Base-by-base conservation (phyloP, 2,797 vertebrate species). In the Chanos chanos region DNA sequence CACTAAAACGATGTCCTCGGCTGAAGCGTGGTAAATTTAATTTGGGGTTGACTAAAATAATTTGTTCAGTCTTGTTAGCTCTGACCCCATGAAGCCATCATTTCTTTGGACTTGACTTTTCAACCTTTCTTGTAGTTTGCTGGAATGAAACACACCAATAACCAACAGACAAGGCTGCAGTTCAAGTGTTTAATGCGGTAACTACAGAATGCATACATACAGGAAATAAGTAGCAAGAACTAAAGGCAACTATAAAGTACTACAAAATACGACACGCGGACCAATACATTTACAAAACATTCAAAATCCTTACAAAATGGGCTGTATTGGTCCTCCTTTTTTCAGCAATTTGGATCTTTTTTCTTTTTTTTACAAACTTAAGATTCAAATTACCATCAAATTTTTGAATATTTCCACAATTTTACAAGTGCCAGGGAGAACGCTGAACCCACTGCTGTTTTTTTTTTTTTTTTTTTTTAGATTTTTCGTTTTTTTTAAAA, bases 251-350 rank as follows among this genome's bases (percentile, higher is more conserved):
- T 95, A 94, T 85, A 93, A 95, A 94, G 89, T 78, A 91, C 95
- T 95, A 95, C 93, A 94, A 95, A 96, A 94, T 93, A 94, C 89
- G 94, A 93, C 91, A 95, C 87, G 50, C 80, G 93, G 94, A 96
- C 94, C 93, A 95, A 93, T 93, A 95, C 91, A 89, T 93, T 94
- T 95, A 95, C 89, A 93, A 94, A 98, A 95, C 92, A 94, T 89
- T 92, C 91, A 93, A 92, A 95, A 96, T 92, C 90, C 87, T 97
- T 96, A 96, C 90, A 94, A 95, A 95, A 94, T 86, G 88, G 89
- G 89, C 87, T 95, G 92, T 92, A 94, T 94, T 94, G 92, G 93
- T 96, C 94, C 92, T 93, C 89, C 78, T 84, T 84, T 88, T 79
- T 92, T 93, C 92, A 91, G 92, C 85, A 92, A 93, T 93, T 92